Evolutionary conservation across 2,888 invertebrate species (phyloP).

Genomic region (Anodontia alba): DNA sequence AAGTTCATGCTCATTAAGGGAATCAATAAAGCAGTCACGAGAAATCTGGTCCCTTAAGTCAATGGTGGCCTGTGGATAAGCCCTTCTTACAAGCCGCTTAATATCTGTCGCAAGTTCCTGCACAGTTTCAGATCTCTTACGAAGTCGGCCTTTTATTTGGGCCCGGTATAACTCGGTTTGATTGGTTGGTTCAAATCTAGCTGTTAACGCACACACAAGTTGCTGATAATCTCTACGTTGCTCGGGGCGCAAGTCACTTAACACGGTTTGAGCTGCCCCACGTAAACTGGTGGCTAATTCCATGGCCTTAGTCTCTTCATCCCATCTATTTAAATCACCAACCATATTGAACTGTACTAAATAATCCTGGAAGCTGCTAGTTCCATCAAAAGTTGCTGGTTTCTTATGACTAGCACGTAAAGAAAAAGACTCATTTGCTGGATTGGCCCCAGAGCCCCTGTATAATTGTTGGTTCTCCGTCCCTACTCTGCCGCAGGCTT

Average conservation of each 20-base stretch:
- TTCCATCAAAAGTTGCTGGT: conserved; percentile 25
- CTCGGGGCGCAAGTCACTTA: conserved; percentile 14
- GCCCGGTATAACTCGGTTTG: conserved; percentile 27
- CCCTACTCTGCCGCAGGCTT: neutral
- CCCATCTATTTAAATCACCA: conserved; percentile 20
- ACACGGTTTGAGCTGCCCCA: conserved; percentile 23
- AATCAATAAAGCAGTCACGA: neutral
- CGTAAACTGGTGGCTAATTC: conserved; percentile 28
- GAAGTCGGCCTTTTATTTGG: conserved; percentile 9
- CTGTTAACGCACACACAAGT: conserved; percentile 21
- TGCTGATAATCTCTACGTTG: conserved; percentile 17
- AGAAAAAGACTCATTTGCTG: neutral
- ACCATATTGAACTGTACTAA: conserved; percentile 32
- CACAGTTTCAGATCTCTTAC: conserved; percentile 20
- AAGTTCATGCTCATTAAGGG: conserved; percentile 2
- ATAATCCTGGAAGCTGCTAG: conserved; percentile 20
- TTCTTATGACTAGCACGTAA: neutral
- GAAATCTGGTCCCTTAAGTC: conserved; percentile 8
- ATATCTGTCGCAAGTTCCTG: too few relatives aligned
- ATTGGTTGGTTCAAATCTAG: conserved; percentile 23
- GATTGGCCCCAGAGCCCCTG: neutral
- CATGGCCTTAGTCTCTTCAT: conserved; percentile 15
- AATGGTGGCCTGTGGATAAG: conserved; percentile 16
- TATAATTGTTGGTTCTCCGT: neutral
- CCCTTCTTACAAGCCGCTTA: conserved; percentile 16